Evolutionary conservation across 2,797 vertebrate species (phyloP), one percentile per base, ranked within the genome.

Genomic region (Pterois miles): DNA sequence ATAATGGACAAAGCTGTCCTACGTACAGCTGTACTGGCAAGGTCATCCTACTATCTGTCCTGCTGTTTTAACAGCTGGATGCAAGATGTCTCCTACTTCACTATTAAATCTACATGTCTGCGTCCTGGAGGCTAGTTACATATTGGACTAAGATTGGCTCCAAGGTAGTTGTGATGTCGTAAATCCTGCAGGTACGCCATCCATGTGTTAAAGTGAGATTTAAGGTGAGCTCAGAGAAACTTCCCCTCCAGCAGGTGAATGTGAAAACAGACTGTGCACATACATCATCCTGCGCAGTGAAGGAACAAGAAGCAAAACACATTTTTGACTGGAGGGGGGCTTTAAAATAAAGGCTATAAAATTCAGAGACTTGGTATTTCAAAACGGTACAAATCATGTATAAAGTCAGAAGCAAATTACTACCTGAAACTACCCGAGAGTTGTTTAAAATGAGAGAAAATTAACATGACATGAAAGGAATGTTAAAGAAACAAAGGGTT

Each of bases 291-390:
- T 52, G 59, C 53, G 52, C 59, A 25, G 65, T 16, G 65, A 57
- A 36, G 54, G 16, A 40, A 33, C 56, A n/a, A 58, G 43, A 31
- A 36, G 68, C 31, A n/a, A 18, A 59, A 46, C 27, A 36, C 23
- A 36, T 31, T 40, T 65, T 33, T 59, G 34, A 54, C 63, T 46
- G 56, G 46, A 71, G 76, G 27, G 69, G 33, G 23, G 43, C 8
- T 71, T 65, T 40, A 59, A 78, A 72, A 53, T 58, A 59, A 66
- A 23, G 16, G 65, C 50, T 25, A 11, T 74, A 20, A 68, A 40
- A 74, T 57, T 60, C 69, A 38, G 25, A 69, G 38, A 29, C 70
- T 54, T 6, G 18, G 6, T 14, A 22, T 10, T 57, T 40, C n/a
- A 23, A 58, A 43, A 80, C 9, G 3, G 8, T 20, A 34, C 54